A percentile compares a stretch with the other conserved stretches of the same genome.
Conservation (phyloP, 2,113 vertebrate genomes). For the Garra rufa region DNA sequence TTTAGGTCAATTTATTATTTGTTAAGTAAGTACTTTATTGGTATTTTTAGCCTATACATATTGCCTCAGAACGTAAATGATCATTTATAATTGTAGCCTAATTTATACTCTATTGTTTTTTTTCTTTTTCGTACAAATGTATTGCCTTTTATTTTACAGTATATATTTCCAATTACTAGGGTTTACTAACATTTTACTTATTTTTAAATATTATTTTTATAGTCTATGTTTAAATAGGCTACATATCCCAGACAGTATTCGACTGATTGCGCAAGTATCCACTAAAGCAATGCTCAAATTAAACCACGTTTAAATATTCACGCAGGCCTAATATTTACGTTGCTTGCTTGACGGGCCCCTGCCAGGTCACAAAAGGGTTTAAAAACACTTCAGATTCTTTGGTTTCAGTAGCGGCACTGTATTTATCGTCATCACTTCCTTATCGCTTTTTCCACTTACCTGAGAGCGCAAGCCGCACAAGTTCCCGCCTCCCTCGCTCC, state of each 20-base stretch:
- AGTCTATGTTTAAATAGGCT: neutral
- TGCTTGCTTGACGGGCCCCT: neutral
- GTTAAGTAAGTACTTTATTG: no score
- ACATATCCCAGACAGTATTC: neutral
- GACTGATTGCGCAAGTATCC: neutral
- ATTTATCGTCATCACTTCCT: slow-evolving; percentile 65
- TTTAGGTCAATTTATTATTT: no score
- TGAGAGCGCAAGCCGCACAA: neutral
- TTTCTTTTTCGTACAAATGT: no score
- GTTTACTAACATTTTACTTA: neutral
- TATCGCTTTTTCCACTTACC: rapidly evolving
- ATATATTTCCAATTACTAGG: neutral
- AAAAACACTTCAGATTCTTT: neutral
- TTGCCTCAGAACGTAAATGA: no score
- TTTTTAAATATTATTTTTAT: neutral
- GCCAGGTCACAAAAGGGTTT: neutral
- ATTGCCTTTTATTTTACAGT: neutral
- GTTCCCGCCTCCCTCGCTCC: slow-evolving; percentile 48
- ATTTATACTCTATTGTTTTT: no score
- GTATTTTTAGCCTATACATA: no score
- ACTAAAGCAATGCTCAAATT: neutral
- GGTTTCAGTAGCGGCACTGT: slow-evolving; percentile 23
- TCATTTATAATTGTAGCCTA: no score
- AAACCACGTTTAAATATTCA: neutral
- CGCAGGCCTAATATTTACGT: neutral